Percentiles rank a stretch among this genome's conserved stretches.
Conservation (phyloP, 2,113 vertebrate genomes). For the Propithecus coquereli region DNA sequence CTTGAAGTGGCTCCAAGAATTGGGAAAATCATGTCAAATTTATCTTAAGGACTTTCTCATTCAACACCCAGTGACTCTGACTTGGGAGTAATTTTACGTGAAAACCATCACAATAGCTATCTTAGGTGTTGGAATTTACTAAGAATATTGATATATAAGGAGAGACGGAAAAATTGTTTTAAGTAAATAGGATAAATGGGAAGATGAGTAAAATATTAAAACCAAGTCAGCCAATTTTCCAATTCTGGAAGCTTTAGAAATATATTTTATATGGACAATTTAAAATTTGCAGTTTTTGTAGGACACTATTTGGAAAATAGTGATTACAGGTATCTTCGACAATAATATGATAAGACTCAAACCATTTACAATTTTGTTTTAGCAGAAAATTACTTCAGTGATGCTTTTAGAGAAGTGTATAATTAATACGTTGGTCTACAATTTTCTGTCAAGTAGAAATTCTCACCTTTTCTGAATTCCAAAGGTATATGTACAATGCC, state of each 20-base stretch:
- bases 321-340: neutral
- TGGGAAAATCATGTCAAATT: neutral
- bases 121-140: neutral
- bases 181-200: neutral
- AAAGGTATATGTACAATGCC: neutral
- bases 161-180: neutral
- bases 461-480: neutral
- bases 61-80: neutral
- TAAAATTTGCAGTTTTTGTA: neutral
- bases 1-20: slow-evolving; percentile 2
- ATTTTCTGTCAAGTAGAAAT: neutral
- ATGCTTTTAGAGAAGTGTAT: neutral
- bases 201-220: neutral
- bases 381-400: neutral
- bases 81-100: slow-evolving; percentile 27
- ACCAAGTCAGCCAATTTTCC: neutral
- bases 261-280: neutral
- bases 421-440: neutral
- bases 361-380: neutral
- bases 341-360: neutral
- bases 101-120: neutral
- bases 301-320: neutral
- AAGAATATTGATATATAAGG: neutral
- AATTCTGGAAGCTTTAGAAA: neutral
- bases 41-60: neutral